phyloP scores from a whole-genome alignment of 1,140 invertebrate genomes.

The Drosophila chauvacae region DNA sequence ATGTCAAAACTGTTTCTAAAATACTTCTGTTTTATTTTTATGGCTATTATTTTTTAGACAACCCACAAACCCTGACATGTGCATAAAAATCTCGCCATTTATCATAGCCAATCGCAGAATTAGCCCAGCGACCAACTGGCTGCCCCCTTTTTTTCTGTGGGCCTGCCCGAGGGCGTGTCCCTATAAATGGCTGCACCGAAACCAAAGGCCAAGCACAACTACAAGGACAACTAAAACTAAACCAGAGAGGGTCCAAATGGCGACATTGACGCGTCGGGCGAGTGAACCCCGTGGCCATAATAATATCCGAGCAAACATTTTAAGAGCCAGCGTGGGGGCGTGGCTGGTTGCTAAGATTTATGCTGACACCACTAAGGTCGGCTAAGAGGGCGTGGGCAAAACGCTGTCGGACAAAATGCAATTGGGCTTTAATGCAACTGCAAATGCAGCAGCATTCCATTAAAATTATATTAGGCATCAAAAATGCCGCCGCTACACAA shows the following conservation, averaged over 20 bases:
- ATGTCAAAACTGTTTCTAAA: neutral
- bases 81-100: slow-evolving; percentile 60
- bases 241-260: slow-evolving; percentile 32
- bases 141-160: slow-evolving; percentile 32
- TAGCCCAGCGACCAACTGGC: slow-evolving; percentile 44
- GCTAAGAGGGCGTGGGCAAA: slow-evolving; percentile 7
- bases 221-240: slow-evolving; percentile 15
- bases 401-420: slow-evolving; percentile 40
- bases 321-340: slow-evolving; percentile 30
- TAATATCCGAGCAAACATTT: slow-evolving; percentile 26
- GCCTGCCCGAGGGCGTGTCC: slow-evolving; percentile 47
- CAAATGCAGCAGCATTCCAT: slow-evolving; percentile 63
- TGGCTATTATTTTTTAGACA: neutral
- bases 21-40: neutral
- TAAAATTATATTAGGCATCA: slow-evolving; percentile 61
- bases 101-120: slow-evolving; percentile 65
- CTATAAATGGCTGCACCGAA: slow-evolving; percentile 57
- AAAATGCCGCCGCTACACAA: slow-evolving; percentile 47
- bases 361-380: slow-evolving; percentile 33
- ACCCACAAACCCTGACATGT: slow-evolving; percentile 4
- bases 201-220: slow-evolving; percentile 8
- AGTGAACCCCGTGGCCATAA: slow-evolving; percentile 19
- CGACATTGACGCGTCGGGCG: slow-evolving; percentile 36
- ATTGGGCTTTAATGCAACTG: slow-evolving; percentile 71
- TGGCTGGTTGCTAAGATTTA: slow-evolving; percentile 37